Base-by-base conservation (phyloP, 1,140 invertebrate genomes). In the Whitmania pigra region DNA sequence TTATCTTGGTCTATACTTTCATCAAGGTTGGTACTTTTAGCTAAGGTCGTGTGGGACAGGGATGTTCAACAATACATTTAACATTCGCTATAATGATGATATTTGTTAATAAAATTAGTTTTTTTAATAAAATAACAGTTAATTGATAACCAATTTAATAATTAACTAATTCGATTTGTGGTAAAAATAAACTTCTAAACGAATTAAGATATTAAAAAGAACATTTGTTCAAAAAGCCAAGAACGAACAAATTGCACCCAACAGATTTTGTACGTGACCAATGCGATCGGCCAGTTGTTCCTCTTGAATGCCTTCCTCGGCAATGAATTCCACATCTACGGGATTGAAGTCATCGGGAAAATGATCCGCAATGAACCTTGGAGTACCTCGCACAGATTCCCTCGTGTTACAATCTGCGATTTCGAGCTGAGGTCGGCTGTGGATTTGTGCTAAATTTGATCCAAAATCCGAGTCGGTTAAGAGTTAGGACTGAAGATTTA, bases 261-360 rank as follows among this genome's bases (percentile, higher is more conserved):
- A 20, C 85, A 85, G 75, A 71, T 84, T 2, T 75, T 85, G n/a
- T 85, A 84, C 74, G 78, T 84, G 66, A 76, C 76, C 20, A 85
- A 85, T 75, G 82, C 82, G 43, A 75, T 85, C 29, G 78, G 82
- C 20, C 84, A 85, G 76, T 77, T 85, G 67, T 81, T 84, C 72
- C 80, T 85, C 57, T 76, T 85, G 25, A 84, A 85, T 75, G 79
- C 80, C 66, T 85, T 85, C 74, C 77, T 85, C 15, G 83, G 83
- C 22, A 82, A 82, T n/a, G 81, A 84, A 71, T 84, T 83, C 75
- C 80, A 82, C 67, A 78, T 82, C 17, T 84, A 84, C 78, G 84
- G 84, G 22, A 77, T 82, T 54, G 82, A 83, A 73, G 78, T 84
- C 9, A 76, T 84, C 67, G 74, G 75, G 9, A 80, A 83, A 72